A percentile compares a stretch with the other conserved stretches of the same genome.
phyloP scores from a whole-genome alignment of 2,113 vertebrate genomes.

The Anser cygnoides region DNA sequence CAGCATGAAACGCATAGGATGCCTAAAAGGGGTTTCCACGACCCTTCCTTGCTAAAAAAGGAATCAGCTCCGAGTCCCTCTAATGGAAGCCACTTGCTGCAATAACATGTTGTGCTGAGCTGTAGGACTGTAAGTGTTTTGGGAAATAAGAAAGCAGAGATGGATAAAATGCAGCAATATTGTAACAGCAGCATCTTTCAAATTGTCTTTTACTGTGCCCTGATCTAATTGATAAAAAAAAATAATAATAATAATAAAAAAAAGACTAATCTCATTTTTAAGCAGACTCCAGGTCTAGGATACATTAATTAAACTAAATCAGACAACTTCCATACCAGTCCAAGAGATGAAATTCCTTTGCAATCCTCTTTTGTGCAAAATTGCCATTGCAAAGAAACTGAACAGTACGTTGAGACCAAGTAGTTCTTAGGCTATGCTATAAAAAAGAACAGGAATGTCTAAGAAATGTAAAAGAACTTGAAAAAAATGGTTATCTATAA shows the following conservation, averaged over 20 bases:
- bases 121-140: constrained; percentile 23
- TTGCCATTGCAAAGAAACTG: accelerated
- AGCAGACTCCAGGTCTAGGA: neutral
- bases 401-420: accelerated
- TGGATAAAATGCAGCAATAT: neutral
- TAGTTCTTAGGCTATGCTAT: neutral
- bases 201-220: neutral
- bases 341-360: neutral
- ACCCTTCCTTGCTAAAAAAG: constrained; percentile 61
- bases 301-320: neutral
- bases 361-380: neutral
- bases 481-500: neutral
- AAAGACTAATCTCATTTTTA: neutral
- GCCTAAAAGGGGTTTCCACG: constrained; percentile 72
- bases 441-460: neutral
- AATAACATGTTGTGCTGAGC: constrained; percentile 67
- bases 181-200: neutral
- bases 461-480: neutral
- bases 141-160: constrained; percentile 57
- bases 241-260: neutral
- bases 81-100: constrained; percentile 78
- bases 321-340: neutral
- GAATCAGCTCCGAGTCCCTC: constrained; percentile 44
- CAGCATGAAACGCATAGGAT: constrained; percentile 75
- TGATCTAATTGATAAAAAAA: neutral